A percentile compares a stretch with the other conserved stretches of the same genome.
Evolutionary conservation across 2,797 vertebrate genomes (phyloP).

Genomic region (Gadopsis marmoratus): DNA sequence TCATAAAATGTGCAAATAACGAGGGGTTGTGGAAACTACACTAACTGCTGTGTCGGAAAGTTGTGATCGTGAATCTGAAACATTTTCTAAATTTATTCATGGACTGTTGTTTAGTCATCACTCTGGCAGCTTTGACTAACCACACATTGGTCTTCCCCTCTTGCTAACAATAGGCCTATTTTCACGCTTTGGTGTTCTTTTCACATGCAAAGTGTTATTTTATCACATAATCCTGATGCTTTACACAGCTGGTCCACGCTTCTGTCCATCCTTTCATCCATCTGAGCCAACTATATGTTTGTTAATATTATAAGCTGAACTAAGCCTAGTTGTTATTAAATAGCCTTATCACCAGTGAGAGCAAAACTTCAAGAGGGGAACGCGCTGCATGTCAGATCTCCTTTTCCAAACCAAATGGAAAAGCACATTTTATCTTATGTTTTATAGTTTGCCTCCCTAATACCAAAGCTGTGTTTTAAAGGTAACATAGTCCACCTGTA

Average conservation of each 20-base stretch:
- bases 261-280: not conserved
- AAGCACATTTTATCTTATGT: constrained; percentile 23
- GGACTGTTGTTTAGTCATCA: constrained; percentile 34
- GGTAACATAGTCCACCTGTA: not conserved
- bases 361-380: not conserved
- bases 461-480: constrained; percentile 21
- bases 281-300: constrained; percentile 61
- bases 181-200: not conserved
- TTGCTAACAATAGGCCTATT: not conserved
- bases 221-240: constrained; percentile 3
- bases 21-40: not conserved
- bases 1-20: not conserved
- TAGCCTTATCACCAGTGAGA: constrained; percentile 14
- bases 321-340: constrained; percentile 27
- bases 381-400: not conserved
- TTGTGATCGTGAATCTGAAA: constrained; percentile 5
- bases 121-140: constrained; percentile 38
- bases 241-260: constrained; percentile 1
- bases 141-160: not conserved
- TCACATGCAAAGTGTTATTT: not conserved
- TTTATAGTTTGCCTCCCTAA: constrained; percentile 32
- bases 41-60: not conserved
- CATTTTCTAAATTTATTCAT: not conserved
- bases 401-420: constrained; percentile 15
- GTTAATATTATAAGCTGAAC: constrained; percentile 42